These are phyloP conservation scores for Albula glossodonta DNA, from an alignment of 2,113 vertebrate species.

Conservation along the genomic window DNA sequence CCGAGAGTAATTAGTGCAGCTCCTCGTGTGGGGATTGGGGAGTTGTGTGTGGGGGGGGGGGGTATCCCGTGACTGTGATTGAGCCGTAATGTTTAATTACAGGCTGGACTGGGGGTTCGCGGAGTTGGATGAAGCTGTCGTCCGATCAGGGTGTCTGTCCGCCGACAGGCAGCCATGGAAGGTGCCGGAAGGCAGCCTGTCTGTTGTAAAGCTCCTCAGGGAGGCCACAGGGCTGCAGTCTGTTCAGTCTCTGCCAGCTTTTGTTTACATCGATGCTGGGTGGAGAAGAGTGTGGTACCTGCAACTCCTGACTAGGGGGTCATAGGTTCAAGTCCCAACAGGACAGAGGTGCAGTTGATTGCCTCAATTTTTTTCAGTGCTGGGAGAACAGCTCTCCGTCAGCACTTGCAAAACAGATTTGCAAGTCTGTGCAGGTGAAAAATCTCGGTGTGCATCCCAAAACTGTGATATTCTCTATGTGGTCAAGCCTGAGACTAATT, in stretches of 20 bases:
- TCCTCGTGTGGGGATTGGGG: slow-evolving; percentile 42
- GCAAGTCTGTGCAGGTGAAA: too few species aligned
- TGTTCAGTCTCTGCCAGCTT: background rate
- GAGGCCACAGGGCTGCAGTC: background rate
- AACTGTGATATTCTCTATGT: too few species aligned
- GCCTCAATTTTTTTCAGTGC: background rate
- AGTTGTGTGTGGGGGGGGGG: slow-evolving; percentile 67
- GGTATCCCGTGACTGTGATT: slow-evolving; percentile 75
- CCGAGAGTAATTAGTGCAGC: slow-evolving; percentile 87
- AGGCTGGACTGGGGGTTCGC: slow-evolving; percentile 84
- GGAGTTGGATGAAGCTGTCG: slow-evolving; percentile 76
- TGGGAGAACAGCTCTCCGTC: too few species aligned
- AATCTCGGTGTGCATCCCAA: too few species aligned
- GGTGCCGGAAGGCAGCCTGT: background rate
- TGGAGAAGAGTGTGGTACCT: background rate
- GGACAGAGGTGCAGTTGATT: background rate
- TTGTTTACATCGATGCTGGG: background rate
- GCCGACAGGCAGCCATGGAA: background rate
- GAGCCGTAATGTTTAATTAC: slow-evolving; percentile 95
- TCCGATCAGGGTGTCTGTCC: slow-evolving; percentile 47
- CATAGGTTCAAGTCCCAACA: background rate
- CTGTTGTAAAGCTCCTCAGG: background rate
- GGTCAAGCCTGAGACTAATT: too few species aligned
- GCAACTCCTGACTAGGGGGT: background rate
- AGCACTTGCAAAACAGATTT: too few species aligned